Evolutionary conservation across 2,888 invertebrate species (phyloP).

Genomic region (Gonocerus acuteangulatus): DNA sequence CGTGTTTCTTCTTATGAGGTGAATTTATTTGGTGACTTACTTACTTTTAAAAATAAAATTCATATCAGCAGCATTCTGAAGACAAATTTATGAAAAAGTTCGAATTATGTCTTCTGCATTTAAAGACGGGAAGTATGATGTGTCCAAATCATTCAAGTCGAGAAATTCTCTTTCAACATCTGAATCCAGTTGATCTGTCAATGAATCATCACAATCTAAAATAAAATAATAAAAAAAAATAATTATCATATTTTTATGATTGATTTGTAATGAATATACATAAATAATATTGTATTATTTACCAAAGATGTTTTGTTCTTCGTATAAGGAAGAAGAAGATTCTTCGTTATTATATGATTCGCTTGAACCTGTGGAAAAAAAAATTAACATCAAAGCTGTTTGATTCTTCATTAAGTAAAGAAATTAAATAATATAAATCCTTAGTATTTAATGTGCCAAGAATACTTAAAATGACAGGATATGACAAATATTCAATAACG

Average conservation of each 20-base stretch:
- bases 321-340: not conserved
- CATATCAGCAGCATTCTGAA: too few relatives aligned
- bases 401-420: too few relatives aligned
- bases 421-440: too few relatives aligned
- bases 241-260: not conserved
- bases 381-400: too few relatives aligned
- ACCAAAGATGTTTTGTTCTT: slow-evolving; percentile 11
- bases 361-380: slow-evolving; percentile 1
- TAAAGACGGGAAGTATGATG: slow-evolving; percentile 12
- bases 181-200: slow-evolving; percentile 23
- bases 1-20: too few relatives aligned
- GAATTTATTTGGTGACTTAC: too few relatives aligned
- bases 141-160: slow-evolving; percentile 8
- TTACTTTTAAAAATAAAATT: too few relatives aligned
- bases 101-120: slow-evolving; percentile 16
- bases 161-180: slow-evolving; percentile 32
- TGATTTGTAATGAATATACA: not conserved
- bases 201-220: slow-evolving; percentile 15
- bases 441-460: too few relatives aligned
- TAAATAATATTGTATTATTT: not conserved
- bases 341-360: slow-evolving; percentile 4
- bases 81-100: slow-evolving; percentile 17
- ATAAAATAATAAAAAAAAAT: not conserved
- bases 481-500: too few relatives aligned
- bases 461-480: too few relatives aligned